Base-by-base conservation (phyloP, 2,888 invertebrate genomes). In the Clunio marinus region DNA sequence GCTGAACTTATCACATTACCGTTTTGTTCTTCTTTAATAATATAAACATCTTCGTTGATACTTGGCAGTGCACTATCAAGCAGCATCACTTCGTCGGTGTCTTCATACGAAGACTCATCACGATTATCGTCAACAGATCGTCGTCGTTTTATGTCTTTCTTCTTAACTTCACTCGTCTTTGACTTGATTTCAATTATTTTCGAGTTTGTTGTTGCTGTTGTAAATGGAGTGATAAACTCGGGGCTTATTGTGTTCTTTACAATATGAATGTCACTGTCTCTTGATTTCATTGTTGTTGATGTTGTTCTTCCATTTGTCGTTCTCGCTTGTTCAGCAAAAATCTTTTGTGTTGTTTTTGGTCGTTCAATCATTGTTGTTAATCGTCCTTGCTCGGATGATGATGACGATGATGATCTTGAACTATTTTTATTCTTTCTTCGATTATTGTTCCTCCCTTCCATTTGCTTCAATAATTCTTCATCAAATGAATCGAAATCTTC, bases 141-240 rank as follows among this genome's bases (percentile, higher is more conserved):
- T 69, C 73, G 72, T 10, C 76, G 73, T 70, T 76, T 77, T 1
- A 72, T 72, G 68, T 73, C 73, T 57, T 69, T 75, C 45, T 41
- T 75, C 15, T 22, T 17, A 3, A 13, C 24, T n/a, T 37, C 28
- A 22, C 5, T 28, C 4, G 41, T 59, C 73, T 76, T 77, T 20
- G 78, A 74, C 71, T 76, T 77, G 62, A 78, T 78, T 73, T 77
- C 79, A 67, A 78, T 76, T 24, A 79, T 79, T 74, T 79, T 79
- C 2, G 79, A 79, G 70, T 79, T 77, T 41, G 75, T 74, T 1
- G 77, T 75, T 1, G 75, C 72, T 1, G 77, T 76, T 1, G 78
- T 77, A 46, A 78, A 76, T 25, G 77, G 76, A 20, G 76, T 73
- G 37, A 76, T 22, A 25, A 27, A 76, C 10, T 71, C 71, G n/a